Conservation (phyloP, 2,797 vertebrate genomes). For the Australoheros facetus region DNA sequence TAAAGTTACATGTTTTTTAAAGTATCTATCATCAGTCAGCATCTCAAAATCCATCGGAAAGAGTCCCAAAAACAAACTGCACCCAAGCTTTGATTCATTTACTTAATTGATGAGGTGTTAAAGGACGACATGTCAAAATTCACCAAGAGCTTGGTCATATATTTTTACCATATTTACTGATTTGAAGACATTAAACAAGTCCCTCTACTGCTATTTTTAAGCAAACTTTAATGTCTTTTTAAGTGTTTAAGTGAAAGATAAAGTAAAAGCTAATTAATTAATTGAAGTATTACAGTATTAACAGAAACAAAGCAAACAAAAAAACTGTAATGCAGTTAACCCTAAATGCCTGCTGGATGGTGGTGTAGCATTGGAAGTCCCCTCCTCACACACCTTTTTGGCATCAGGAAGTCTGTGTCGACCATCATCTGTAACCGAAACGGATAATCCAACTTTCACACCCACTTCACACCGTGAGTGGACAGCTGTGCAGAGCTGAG, state of each 20-base stretch:
- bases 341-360: not conserved
- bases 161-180: no score
- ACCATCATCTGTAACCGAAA: not conserved
- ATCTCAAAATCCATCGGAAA: not conserved
- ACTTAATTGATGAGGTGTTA: no score
- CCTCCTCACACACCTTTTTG: not conserved
- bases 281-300: not conserved
- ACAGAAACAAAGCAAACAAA: not conserved
- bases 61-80: no score
- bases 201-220: no score
- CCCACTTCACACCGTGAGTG: not conserved
- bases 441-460: not conserved
- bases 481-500: not conserved
- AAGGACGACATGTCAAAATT: not conserved
- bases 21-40: not conserved
- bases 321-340: not conserved
- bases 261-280: not conserved
- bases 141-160: no score
- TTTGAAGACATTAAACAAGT: no score
- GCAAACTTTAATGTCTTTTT: not conserved
- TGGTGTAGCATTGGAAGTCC: not conserved
- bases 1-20: not conserved
- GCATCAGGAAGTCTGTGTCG: not conserved
- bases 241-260: not conserved
- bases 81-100: no score